Evolutionary conservation across 2,888 invertebrate genomes (phyloP).

Genomic region (Ditylenchus weischeri): DNA sequence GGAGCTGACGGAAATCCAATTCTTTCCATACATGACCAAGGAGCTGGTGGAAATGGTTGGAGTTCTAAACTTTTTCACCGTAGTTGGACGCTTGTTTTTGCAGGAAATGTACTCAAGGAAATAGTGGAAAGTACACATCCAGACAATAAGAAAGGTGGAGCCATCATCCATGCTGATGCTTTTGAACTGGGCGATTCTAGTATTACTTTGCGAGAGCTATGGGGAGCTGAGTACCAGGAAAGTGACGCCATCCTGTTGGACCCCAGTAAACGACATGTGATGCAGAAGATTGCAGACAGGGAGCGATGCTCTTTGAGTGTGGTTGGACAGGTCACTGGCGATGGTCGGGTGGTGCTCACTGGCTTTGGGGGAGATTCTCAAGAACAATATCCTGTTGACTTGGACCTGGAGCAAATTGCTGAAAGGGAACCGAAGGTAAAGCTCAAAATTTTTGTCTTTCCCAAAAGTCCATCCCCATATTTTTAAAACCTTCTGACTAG

Average conservation of each 20-base stretch:
- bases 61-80: background rate
- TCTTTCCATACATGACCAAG: conserved; percentile 93
- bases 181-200: conserved; percentile 92
- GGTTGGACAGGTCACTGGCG: conserved; percentile 83
- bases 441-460: too few species aligned
- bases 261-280: conserved; percentile 67
- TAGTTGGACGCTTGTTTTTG: conserved; percentile 18
- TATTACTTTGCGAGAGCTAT: conserved; percentile 84
- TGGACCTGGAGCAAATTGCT: conserved; percentile 40
- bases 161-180: conserved; percentile 78
- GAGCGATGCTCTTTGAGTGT: conserved; percentile 89
- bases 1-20: conserved; percentile 77
- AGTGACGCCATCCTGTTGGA: conserved; percentile 72
- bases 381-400: conserved; percentile 36
- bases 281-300: conserved; percentile 74
- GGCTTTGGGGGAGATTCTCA: conserved; percentile 62
- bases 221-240: conserved; percentile 85
- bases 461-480: too few species aligned
- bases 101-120: conserved; percentile 91
- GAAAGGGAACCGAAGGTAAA: conserved; percentile 44
- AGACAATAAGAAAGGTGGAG: conserved; percentile 68
- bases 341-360: conserved; percentile 67
- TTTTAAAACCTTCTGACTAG: too few species aligned
- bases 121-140: conserved; percentile 70
- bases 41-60: conserved; percentile 80